Conservation (phyloP, 2,113 vertebrate genomes). For the Neogobius melanostomus region DNA sequence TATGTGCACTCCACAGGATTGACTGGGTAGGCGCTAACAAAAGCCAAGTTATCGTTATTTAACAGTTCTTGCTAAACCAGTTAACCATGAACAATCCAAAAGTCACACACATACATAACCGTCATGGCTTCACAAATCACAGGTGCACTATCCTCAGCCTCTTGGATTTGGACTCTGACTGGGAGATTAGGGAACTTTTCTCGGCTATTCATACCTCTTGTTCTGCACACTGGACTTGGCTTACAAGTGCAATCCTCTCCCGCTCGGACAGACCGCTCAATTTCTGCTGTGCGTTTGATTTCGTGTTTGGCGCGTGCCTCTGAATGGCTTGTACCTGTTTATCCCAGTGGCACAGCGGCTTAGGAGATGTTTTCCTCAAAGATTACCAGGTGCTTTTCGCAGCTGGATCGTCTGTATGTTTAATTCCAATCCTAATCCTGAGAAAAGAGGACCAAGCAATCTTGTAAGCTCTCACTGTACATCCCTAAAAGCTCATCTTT, state of each 20-base stretch:
- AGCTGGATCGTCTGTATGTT: conserved; percentile 67
- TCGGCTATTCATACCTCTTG: conserved; percentile 64
- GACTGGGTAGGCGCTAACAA: no score
- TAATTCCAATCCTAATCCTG: conserved; percentile 71
- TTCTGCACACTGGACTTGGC: conserved; percentile 61
- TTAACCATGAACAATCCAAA: no score
- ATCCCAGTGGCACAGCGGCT: conserved; percentile 72
- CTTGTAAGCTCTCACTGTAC: conserved; percentile 35
- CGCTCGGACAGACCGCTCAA: conserved; percentile 66
- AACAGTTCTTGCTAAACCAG: no score
- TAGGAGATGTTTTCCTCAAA: conserved; percentile 74
- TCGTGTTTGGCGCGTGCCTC: conserved; percentile 68
- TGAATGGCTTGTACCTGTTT: conserved; percentile 78
- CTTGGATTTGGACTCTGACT: conserved; percentile 58
- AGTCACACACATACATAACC: no score
- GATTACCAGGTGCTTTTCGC: conserved; percentile 73
- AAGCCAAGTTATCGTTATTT: no score
- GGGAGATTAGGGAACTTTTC: conserved; percentile 77
- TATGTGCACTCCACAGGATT: no score
- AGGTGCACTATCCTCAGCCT: conserved; percentile 52
- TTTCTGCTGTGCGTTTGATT: conserved; percentile 69
- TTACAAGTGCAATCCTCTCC: conserved; percentile 59
- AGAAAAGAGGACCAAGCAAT: conserved; percentile 68
- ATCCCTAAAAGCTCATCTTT: conserved; percentile 19
- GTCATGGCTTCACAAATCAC: conserved; percentile 30